Conservation (phyloP, 1,140 invertebrate species). For the Bombus soroeensis region DNA sequence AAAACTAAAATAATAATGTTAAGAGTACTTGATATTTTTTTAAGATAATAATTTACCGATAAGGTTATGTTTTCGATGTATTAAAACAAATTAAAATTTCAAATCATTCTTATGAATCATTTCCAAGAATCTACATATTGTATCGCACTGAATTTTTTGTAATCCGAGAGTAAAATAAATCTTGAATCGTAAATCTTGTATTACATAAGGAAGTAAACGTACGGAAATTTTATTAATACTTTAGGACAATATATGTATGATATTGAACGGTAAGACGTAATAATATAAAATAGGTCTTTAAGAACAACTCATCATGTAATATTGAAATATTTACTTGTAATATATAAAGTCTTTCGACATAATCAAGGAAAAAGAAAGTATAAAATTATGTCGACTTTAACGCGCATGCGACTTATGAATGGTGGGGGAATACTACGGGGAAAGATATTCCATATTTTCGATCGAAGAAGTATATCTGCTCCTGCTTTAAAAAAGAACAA, state of each 20-base stretch:
- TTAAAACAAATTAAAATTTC: neutral
- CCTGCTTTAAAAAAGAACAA: conserved; percentile 63
- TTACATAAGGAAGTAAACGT: too few relatives aligned
- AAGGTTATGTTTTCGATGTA: neutral
- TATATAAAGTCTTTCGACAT: neutral
- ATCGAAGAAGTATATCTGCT: conserved; percentile 57
- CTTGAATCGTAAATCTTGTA: too few relatives aligned
- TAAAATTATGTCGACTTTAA: conserved; percentile 29
- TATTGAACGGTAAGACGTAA: neutral
- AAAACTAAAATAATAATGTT: neutral
- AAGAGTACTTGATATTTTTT: neutral
- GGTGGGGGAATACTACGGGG: conserved; percentile 45
- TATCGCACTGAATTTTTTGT: neutral
- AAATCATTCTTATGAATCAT: neutral
- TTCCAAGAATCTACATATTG: too few relatives aligned
- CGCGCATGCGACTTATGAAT: conserved; percentile 39
- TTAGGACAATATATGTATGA: neutral
- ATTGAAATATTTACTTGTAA: conserved; percentile 2
- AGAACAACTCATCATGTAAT: neutral
- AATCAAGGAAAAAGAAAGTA: neutral
- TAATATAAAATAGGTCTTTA: neutral
- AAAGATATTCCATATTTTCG: conserved; percentile 50
- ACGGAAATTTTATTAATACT: neutral
- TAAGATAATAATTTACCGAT: neutral
- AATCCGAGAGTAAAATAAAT: too few relatives aligned